A percentile compares a stretch with the other conserved stretches of the same genome.
Conservation (phyloP, 2,113 vertebrate species). For the Panthera uncia region DNA sequence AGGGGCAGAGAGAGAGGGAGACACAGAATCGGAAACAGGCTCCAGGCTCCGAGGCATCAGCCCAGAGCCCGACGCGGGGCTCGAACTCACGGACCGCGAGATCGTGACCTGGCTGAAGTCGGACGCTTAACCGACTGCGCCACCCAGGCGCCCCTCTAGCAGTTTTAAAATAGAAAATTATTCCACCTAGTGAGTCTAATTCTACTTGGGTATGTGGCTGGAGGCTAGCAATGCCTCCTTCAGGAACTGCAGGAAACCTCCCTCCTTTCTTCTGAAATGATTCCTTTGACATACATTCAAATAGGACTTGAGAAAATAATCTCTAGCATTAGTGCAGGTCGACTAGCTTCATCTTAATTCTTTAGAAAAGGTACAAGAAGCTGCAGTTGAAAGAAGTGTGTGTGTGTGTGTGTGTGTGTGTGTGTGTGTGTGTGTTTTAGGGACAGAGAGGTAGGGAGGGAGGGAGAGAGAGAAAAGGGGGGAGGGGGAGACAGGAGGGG, state of each 20-base stretch:
- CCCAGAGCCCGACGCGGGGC: no score
- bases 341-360: not conserved
- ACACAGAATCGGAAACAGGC: no score
- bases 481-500: not conserved
- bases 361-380: not conserved
- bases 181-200: not conserved
- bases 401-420: not conserved
- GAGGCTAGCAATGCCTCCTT: not conserved
- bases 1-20: no score
- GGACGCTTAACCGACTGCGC: no score
- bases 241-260: not conserved
- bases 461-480: not conserved
- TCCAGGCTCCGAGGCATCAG: no score
- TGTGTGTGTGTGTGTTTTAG: no score
- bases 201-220: not conserved
- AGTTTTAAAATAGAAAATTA: not conserved
- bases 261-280: not conserved
- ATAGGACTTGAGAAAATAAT: constrained; percentile 6
- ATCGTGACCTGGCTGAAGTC: no score
- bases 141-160: no score
- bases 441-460: not conserved
- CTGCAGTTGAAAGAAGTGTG: not conserved
- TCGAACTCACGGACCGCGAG: no score
- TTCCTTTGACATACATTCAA: not conserved
- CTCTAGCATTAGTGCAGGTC: not conserved